Percentiles rank a stretch among this genome's conserved stretches.
Evolutionary conservation across 2,888 invertebrate genomes (phyloP).

Genomic region (Aphodius sticticus): DNA sequence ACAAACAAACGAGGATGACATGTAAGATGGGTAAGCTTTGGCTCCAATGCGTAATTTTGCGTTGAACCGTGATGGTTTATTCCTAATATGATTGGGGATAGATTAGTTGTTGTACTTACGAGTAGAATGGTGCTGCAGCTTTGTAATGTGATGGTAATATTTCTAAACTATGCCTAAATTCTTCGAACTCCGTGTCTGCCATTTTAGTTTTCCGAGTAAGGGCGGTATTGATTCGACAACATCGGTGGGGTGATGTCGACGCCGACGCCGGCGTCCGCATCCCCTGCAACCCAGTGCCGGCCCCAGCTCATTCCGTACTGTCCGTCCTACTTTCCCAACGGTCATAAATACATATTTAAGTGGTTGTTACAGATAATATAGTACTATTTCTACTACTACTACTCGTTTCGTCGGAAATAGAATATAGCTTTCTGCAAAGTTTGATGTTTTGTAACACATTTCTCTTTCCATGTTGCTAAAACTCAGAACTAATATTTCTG

Average conservation of each 20-base stretch:
- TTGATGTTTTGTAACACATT: too few species aligned
- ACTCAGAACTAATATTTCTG: too few species aligned
- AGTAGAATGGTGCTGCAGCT: conserved; percentile 84
- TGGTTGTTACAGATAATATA: not conserved
- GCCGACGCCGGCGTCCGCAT: conserved; percentile 29
- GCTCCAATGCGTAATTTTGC: conserved; percentile 11
- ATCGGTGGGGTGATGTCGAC: conserved; percentile 37
- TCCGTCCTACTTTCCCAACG: not conserved
- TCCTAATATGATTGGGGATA: not conserved
- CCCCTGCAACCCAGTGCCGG: conserved; percentile 15
- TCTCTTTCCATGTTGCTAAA: too few species aligned
- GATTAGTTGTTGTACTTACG: conserved; percentile 70
- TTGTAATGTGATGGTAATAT: conserved; percentile 80
- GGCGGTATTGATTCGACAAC: conserved; percentile 38
- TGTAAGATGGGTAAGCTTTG: not conserved
- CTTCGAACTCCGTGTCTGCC: conserved; percentile 94
- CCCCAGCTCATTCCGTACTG: not conserved
- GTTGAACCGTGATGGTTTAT: not conserved
- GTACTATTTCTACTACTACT: not conserved
- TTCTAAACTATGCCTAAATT: conserved; percentile 88
- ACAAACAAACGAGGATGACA: conserved; percentile 41
- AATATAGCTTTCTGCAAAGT: too few species aligned
- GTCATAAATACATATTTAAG: not conserved
- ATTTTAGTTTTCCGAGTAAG: conserved; percentile 66
- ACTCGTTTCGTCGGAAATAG: too few species aligned